These are phyloP conservation scores for Gymnorhina tibicen DNA, from an alignment of 2,113 vertebrate species.

Conservation along the genomic window DNA sequence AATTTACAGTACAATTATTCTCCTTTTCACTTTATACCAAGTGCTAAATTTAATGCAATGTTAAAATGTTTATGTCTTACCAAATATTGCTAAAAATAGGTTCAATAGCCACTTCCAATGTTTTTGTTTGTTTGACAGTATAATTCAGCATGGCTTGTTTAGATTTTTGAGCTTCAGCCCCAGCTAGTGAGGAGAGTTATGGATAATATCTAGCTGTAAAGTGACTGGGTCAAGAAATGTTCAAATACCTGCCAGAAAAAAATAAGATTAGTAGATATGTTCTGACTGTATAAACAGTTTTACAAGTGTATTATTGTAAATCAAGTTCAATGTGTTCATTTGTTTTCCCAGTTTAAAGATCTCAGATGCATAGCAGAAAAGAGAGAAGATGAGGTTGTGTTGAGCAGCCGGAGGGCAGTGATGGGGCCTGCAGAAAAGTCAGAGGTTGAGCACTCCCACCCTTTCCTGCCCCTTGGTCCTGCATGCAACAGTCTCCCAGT, in stretches of 20 bases:
- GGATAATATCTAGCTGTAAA: conserved; percentile 4
- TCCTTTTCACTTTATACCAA: not conserved
- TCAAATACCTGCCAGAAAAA: not conserved
- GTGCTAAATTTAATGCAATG: not conserved
- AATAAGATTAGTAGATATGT: not conserved
- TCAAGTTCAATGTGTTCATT: not conserved
- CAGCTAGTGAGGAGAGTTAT: not conserved
- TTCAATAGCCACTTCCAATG: not conserved
- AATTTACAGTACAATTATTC: not conserved
- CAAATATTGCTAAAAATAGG: not conserved
- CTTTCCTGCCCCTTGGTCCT: not conserved
- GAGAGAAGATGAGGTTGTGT: not conserved
- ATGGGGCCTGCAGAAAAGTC: not conserved
- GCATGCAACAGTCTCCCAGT: not conserved
- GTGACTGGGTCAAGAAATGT: not conserved
- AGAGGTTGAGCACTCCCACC: not conserved
- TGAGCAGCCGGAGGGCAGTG: not conserved
- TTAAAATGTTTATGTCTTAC: not conserved
- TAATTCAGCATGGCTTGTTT: not conserved
- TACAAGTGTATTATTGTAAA: not conserved
- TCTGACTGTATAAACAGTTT: not conserved
- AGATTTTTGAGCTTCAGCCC: not conserved
- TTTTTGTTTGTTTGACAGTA: not conserved
- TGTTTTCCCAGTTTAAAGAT: not conserved
- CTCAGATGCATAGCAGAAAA: not conserved